These are phyloP conservation scores for Oikopleura dioica DNA, from an alignment of 23 tunicate species.

Conservation along the genomic window DNA sequence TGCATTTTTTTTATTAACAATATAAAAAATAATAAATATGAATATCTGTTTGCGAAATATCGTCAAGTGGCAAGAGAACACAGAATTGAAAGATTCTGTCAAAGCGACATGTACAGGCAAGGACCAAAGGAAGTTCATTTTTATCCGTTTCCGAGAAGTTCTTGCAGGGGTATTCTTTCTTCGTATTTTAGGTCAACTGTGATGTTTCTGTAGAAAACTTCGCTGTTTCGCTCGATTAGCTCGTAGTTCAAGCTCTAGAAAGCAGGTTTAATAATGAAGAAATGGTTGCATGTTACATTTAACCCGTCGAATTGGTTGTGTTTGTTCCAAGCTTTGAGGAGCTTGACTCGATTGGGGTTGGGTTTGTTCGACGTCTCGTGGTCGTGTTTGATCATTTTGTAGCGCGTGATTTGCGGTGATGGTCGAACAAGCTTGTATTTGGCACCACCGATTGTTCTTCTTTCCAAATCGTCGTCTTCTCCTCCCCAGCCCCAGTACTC, in stretches of 20 bases:
- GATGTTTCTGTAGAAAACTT: background rate
- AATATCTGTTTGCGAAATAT: too few relatives aligned
- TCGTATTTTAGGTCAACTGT: background rate
- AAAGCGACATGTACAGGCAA: too few relatives aligned
- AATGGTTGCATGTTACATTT: too few relatives aligned
- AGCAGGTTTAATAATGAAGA: too few relatives aligned
- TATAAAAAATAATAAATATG: too few relatives aligned
- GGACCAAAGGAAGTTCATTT: too few relatives aligned
- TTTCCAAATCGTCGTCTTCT: background rate
- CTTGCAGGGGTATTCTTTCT: too few relatives aligned
- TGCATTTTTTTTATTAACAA: too few relatives aligned
- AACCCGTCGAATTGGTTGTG: background rate
- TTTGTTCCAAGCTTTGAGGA: background rate
- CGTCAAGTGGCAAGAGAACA: too few relatives aligned
- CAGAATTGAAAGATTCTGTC: too few relatives aligned
- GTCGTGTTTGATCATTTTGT: background rate
- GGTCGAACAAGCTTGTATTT: background rate
- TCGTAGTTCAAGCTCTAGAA: background rate
- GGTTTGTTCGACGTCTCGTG: background rate
- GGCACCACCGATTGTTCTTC: background rate
- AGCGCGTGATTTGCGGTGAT: background rate
- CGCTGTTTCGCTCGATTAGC: background rate
- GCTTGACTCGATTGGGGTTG: background rate
- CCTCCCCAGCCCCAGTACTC: conserved; percentile 12
- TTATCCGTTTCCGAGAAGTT: too few relatives aligned